A percentile compares a stretch with the other conserved stretches of the same genome.
Conservation (phyloP, 2,888 invertebrate genomes). For the Parnassius apollo region DNA sequence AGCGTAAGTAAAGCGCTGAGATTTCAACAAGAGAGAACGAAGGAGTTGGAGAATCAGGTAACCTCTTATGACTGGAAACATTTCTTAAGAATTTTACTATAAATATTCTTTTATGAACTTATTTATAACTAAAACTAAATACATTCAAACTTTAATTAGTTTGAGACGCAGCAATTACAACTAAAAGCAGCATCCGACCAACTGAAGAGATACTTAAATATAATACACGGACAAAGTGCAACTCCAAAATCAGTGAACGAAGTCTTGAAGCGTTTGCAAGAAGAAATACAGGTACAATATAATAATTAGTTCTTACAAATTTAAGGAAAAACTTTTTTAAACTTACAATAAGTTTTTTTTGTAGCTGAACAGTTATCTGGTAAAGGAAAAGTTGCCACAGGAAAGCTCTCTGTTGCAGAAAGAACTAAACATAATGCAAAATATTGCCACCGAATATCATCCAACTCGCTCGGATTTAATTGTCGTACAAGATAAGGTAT, state of each 20-base stretch:
- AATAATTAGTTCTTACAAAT: too few species aligned
- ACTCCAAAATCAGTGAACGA: conserved; percentile 81
- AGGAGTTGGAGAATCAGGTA: conserved; percentile 72
- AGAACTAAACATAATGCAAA: conserved; percentile 85
- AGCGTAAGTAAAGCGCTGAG: conserved; percentile 71
- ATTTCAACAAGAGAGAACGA: conserved; percentile 76
- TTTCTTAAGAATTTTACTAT: too few species aligned
- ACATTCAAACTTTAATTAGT: conserved; percentile 40
- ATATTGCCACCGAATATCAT: conserved; percentile 84
- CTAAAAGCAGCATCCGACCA: conserved; percentile 76
- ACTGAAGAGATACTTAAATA: conserved; percentile 84
- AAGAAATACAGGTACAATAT: conserved; percentile 84
- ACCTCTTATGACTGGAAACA: too few species aligned
- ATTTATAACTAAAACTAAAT: background rate
- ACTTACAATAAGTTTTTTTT: conserved; percentile 23
- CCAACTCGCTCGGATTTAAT: conserved; percentile 84
- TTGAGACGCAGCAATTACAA: conserved; percentile 69
- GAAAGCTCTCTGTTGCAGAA: conserved; percentile 84
- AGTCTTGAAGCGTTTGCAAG: conserved; percentile 86
- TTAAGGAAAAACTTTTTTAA: too few species aligned
- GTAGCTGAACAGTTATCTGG: conserved; percentile 85
- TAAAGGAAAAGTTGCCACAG: conserved; percentile 89
- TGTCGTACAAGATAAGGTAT: conserved; percentile 83
- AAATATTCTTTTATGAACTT: background rate
- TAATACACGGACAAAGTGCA: conserved; percentile 74